phyloP scores from a whole-genome alignment of 2,113 vertebrate genomes.

The Pollachius pollachius region DNA sequence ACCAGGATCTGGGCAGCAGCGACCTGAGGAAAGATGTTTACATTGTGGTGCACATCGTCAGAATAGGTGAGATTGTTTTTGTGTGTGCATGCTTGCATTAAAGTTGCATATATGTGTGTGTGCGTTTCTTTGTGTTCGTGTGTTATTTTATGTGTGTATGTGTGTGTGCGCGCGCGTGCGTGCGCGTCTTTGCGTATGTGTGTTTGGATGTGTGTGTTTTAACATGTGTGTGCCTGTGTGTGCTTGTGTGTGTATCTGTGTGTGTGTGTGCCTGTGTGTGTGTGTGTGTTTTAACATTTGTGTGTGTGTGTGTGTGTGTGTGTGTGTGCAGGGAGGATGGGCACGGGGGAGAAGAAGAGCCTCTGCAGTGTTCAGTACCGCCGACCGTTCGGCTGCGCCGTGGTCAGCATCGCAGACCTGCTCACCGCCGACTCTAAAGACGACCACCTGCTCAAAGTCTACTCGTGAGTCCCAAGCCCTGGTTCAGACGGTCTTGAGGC shows the following conservation, averaged over 20 bases:
- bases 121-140: background rate
- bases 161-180: background rate
- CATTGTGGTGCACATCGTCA: constrained; percentile 93
- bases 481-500: too few relatives aligned
- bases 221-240: background rate
- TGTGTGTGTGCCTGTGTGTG: constrained; percentile 17
- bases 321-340: constrained; percentile 86
- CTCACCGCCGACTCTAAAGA: constrained; percentile 93
- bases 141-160: constrained; percentile 3
- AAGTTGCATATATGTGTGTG: background rate
- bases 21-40: constrained; percentile 97
- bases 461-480: constrained; percentile 82
- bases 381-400: constrained; percentile 92
- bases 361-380: constrained; percentile 88
- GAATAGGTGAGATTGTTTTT: constrained; percentile 83
- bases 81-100: background rate
- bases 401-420: constrained; percentile 94
- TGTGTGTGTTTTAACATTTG: background rate
- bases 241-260: background rate
- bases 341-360: constrained; percentile 95
- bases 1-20: constrained; percentile 93
- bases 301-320: constrained; percentile 3
- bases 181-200: background rate
- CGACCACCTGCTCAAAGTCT: constrained; percentile 95
- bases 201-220: background rate